Conservation (phyloP, 2,797 vertebrate species). For the Tapera naevia region DNA sequence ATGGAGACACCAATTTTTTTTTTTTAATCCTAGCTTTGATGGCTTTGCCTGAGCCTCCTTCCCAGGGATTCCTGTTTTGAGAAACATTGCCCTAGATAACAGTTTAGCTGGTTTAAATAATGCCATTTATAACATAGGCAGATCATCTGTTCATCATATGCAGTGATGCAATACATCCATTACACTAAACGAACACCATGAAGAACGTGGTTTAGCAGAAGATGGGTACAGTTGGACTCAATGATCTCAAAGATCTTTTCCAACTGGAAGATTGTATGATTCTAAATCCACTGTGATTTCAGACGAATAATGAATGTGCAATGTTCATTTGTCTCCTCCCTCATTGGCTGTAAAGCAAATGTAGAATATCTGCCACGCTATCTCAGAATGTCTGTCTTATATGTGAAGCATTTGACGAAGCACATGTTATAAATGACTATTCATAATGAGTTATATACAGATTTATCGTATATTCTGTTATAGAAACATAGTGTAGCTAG, state of each 20-base stretch:
- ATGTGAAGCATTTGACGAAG: constrained; percentile 22
- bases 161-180: background rate
- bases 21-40: background rate
- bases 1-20: rapidly evolving
- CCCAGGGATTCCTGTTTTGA: background rate
- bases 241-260: too few species aligned
- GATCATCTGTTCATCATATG: background rate
- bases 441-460: background rate
- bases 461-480: background rate
- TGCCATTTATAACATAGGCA: background rate
- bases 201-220: too few species aligned
- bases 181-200: too few species aligned
- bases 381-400: constrained; percentile 31
- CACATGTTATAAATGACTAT: background rate
- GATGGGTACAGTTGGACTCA: too few species aligned
- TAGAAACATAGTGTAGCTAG: background rate
- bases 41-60: background rate
- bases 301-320: background rate
- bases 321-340: background rate
- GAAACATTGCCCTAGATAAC: background rate
- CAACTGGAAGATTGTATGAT: too few species aligned
- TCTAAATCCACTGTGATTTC: background rate
- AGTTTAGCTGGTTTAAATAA: constrained; percentile 34
- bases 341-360: background rate
- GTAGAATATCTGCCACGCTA: constrained; percentile 14